Conservation (phyloP, 2,113 vertebrate species). For the Macquaria australasica region DNA sequence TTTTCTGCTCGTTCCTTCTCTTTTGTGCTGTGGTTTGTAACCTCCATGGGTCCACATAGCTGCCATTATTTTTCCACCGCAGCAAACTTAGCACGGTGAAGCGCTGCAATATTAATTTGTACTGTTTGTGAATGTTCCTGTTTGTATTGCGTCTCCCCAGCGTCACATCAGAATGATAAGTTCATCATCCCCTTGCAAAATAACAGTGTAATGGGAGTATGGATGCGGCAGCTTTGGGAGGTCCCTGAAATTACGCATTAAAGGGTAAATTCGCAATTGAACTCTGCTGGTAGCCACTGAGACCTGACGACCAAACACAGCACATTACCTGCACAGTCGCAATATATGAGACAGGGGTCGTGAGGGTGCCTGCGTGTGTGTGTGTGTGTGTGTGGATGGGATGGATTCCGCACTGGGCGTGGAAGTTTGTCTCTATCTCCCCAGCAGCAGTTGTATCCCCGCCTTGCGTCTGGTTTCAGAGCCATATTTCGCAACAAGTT, state of each 20-base stretch:
- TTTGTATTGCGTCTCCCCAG: constrained; percentile 33
- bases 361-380: too few species aligned
- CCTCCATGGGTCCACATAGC: background rate
- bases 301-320: too few species aligned
- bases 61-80: background rate
- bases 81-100: constrained; percentile 1
- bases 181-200: constrained; percentile 52
- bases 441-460: too few species aligned
- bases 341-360: too few species aligned
- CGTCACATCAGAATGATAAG: constrained; percentile 41
- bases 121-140: constrained; percentile 37
- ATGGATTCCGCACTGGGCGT: too few species aligned
- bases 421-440: too few species aligned
- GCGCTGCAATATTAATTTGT: constrained; percentile 27
- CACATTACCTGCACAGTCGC: too few species aligned
- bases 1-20: background rate
- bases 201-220: constrained; percentile 37
- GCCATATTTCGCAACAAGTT: too few species aligned
- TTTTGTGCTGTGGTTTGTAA: background rate
- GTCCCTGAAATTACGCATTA: constrained; percentile 23
- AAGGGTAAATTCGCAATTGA: too few species aligned
- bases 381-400: too few species aligned
- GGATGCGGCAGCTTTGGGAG: constrained; percentile 45
- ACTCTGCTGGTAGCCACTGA: too few species aligned
- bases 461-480: too few species aligned